Evolutionary conservation across 2,113 vertebrate genomes (phyloP), one percentile per base, ranked within the genome.

Genomic region (Protobothrops mucrosquamatus): DNA sequence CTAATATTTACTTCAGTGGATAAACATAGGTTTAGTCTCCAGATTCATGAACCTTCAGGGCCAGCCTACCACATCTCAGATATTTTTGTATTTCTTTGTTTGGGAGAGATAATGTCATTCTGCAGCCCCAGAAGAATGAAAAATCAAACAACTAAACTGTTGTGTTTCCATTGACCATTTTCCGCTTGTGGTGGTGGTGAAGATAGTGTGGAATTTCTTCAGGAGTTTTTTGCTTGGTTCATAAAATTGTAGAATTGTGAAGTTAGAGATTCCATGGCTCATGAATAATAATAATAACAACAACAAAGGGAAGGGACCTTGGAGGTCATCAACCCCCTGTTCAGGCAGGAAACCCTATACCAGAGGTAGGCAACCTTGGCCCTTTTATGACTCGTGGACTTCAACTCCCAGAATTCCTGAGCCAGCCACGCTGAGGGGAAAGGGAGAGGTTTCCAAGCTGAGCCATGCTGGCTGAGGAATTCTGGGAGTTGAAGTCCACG

Each of bases 61-160:
- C 52, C 93, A 93, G n/a, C 0, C 0, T 52, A 6, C 92, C 64
- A 55, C 4, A 92, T 86, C 94, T 46, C 4, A 87, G 9, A 52
- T 92, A 61, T 46, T 93, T 86, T 94, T 59, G 52, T 23, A 74
- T 89, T 55, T 20, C 59, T n/a, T 61, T 91, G 12, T 43, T 85
- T 10, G 2, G 52, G 46, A 89, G 46, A 48, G 56, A 4, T 85
- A 46, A 54, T 18, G 43, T 48, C 39, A n/a, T 89, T 85, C 14
- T 81, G 29, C 8, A 10, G 18, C 46, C 48, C 56, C 8, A 61
- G 43, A 51, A 61, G 57, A 24, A 85, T 89, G 64, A 85, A 92
- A 54, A 94, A 74, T 64, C 1, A 10, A 0, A 0, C 2, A 81
- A 48, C 88, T 52, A 85, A 55, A 95, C 91, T 14, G 0, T 0